Evolutionary conservation across 2,797 vertebrate genomes (phyloP), one percentile per base, ranked within the genome.

Genomic region (Serranus cabrilla): DNA sequence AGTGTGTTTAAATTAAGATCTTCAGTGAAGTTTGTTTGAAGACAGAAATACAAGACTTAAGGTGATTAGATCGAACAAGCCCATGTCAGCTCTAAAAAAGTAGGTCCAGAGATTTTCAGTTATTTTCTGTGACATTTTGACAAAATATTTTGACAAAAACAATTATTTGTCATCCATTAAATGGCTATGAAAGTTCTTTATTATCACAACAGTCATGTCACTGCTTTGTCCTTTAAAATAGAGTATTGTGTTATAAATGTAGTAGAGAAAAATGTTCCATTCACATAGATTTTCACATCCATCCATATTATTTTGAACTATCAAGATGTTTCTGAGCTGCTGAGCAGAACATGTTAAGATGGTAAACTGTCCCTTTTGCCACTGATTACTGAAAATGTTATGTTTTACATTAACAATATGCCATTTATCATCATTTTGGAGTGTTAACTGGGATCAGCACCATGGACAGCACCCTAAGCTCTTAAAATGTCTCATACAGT

Each of bases 401-500:
- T 4, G 6, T 14, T 47, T 67, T 4, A 25, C 2, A 45, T 34
- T 34, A 34, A 34, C 5, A 34, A 9, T 34, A 9, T 34, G 34
- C 34, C 5, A 34, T 34, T 34, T 7, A 8, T 34, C 34, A 34
- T 34, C 34, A 34, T 34, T 34, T 7, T 34, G 8, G n/a, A n/a
- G 20, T 18, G 55, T 42, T 39, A 2, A 50, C 12, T 13, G 2
- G 25, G 27, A 74, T 85, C 76, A 85, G 83, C 71, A 83, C 82
- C 86, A 70, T 31, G 69, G 88, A 87, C 5, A 90, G 88, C 68
- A 0, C 39, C 54, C 9, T 25, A 10, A 20, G 11, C 0, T 34
- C 7, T n/a, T 13, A 23, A n/a, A 7, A 49, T 3, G 34, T 27
- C 25, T 13, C 14, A 31, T 64, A 67, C n/a, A 39, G 21, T 17